Conservation (phyloP, 2,888 invertebrate species). For the Mechanitis messenoides region DNA sequence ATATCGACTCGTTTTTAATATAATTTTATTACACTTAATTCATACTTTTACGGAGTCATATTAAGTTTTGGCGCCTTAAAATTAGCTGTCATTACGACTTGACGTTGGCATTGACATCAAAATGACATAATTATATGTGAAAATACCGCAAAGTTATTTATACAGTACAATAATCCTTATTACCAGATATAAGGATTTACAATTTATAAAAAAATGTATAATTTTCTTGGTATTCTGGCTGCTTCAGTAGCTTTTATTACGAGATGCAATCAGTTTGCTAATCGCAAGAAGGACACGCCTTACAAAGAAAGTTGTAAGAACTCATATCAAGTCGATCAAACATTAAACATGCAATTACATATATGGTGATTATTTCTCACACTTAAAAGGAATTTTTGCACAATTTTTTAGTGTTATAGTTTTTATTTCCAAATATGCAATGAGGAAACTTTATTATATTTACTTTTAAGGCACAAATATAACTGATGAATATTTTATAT, state of each 20-base stretch:
- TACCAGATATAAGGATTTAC: background rate
- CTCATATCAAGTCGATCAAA: background rate
- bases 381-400: conserved; percentile 1
- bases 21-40: conserved; percentile 5
- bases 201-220: background rate
- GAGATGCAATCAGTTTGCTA: conserved; percentile 9
- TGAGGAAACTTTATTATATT: no score
- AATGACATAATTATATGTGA: conserved; percentile 37
- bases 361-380: background rate
- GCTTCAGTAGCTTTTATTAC: conserved; percentile 3
- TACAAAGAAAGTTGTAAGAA: conserved; percentile 7
- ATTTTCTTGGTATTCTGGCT: background rate
- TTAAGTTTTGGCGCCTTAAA: conserved; percentile 35
- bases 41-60: conserved; percentile 17
- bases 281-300: conserved; percentile 8
- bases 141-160: conserved; percentile 23
- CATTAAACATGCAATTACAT: background rate
- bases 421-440: background rate
- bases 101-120: conserved; percentile 45
- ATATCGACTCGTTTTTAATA: conserved; percentile 3
- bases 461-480: no score
- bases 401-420: background rate
- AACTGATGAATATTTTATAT: no score
- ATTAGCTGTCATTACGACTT: conserved; percentile 33
- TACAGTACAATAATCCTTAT: background rate